Evolutionary conservation across 2,113 vertebrate species (phyloP), one percentile per base, ranked within the genome.

Genomic region (Tupaia chinensis): DNA sequence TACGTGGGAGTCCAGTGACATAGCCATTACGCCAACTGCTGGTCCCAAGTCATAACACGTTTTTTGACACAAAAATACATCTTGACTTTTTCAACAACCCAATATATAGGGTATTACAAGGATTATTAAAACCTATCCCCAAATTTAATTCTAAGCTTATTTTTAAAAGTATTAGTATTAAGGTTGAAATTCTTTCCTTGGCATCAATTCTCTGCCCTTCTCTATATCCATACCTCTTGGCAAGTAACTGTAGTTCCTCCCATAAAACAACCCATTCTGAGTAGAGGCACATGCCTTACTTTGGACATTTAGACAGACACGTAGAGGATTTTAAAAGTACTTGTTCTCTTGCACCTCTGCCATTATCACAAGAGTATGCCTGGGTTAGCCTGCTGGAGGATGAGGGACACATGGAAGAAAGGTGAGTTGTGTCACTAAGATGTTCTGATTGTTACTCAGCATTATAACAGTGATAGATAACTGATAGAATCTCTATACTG

Each of bases 121-220:
- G 58, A 80, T 27, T 89, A 84, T 84, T 25, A 73, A 74, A 87
- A 74, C 3, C 58, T 92, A 66, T 54, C 22, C 12, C 53, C 22
- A 73, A 53, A 74, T 84, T 84, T 91, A 70, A 91, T 94, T 91
- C 32, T 61, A 82, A 91, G 17, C 8, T 56, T 92, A 79, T 78
- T 89, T 89, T 91, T 92, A 13, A 88, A 84, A 84, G 7, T 20
- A 63, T 79, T 79, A 66, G 25, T 10, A 53, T 29, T 58, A 23
- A 70, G 12, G 16, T 66, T 73, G 73, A 15, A 69, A 12, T 91
- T 12, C 94, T 10, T 54, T 3, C 5, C 78, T 66, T 53, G 34
- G 27, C 29, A 44, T 16, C 12, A 65, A 85, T 60, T 74, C 16
- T 86, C 69, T 82, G 23, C n/a, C 25, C 53, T 32, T 58, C 27